Evolutionary conservation across 2,888 invertebrate genomes (phyloP).

Genomic region (Iphiclides podalirius): DNA sequence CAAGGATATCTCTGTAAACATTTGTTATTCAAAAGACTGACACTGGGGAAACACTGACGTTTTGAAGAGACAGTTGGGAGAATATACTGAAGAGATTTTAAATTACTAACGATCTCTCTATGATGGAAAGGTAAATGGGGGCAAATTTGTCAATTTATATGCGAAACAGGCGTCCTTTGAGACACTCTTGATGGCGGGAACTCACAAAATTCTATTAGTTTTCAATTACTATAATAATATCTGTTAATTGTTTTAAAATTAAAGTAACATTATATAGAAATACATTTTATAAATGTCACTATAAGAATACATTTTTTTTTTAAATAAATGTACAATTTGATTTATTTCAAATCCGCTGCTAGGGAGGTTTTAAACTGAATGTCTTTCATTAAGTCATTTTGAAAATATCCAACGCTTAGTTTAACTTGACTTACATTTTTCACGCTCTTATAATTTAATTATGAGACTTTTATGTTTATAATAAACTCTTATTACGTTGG

Average conservation of each 20-base stretch:
- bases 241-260: constrained; percentile 16
- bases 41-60: too few relatives aligned
- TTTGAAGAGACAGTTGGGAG: constrained; percentile 36
- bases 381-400: constrained; percentile 10
- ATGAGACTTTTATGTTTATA: constrained; percentile 59
- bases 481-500: constrained; percentile 68
- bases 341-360: too few relatives aligned
- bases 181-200: constrained; percentile 57
- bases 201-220: constrained; percentile 43
- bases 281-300: constrained; percentile 1
- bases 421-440: constrained; percentile 18
- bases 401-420: constrained; percentile 16
- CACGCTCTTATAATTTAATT: constrained; percentile 50
- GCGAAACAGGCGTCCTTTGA: constrained; percentile 72
- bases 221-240: constrained; percentile 21
- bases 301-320: not conserved
- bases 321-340: too few relatives aligned
- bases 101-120: constrained; percentile 62
- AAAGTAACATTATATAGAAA: not conserved
- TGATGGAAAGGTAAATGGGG: constrained; percentile 70
- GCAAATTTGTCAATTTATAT: constrained; percentile 79
- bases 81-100: constrained; percentile 64
- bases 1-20: too few relatives aligned
- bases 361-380: not conserved
- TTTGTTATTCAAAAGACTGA: too few relatives aligned